Evolutionary conservation across 2,113 vertebrate genomes (phyloP), one percentile per base, ranked within the genome.

Genomic region (Willisornis vidua): DNA sequence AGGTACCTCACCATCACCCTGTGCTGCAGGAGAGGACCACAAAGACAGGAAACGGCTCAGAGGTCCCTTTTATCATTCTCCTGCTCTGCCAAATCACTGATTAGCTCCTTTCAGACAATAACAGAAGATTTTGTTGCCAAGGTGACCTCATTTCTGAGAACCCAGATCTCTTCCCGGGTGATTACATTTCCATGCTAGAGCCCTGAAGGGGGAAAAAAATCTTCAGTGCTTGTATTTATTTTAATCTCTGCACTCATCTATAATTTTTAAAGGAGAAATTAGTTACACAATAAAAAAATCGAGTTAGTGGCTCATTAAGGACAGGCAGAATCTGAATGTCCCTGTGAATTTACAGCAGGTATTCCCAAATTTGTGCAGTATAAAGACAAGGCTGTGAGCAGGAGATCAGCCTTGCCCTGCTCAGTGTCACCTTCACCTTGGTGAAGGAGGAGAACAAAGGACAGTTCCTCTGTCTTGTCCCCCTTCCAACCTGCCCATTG

Each of bases 71-170:
- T 39, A 77, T 71, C 55, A 67, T 78, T 75, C 59, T 51, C 61
- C 25, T 62, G 26, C 63, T 90, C 83, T 84, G 88, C 59, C 88
- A 94, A 93, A 93, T 74, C 79, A 81, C 83, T 81, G 90, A 95
- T 92, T 84, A 92, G 95, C 68, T 84, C 58, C 65, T 94, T 94
- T 90, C 76, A 93, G 86, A 94, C 48, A 94, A 81, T 77, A 93
- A 73, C 7, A 93, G 48, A 76, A 83, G 68, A 94, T 84, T 90
- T 81, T 89, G 93, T 94, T 94, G 86, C 94, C 93, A 95, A 97
- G 95, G 95, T 95, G 95, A 97, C 79, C 89, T 92, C 57, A 62
- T 84, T 95, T 95, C 79, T 90, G 61, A 93, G 89, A 96, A 48
- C 29, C 48, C 35, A 92, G 86, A 78, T 80, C 65, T 74, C 73